Percentiles rank a stretch among this genome's conserved stretches.
Conservation (phyloP, 2,888 invertebrate genomes). For the Pandemis corylana region DNA sequence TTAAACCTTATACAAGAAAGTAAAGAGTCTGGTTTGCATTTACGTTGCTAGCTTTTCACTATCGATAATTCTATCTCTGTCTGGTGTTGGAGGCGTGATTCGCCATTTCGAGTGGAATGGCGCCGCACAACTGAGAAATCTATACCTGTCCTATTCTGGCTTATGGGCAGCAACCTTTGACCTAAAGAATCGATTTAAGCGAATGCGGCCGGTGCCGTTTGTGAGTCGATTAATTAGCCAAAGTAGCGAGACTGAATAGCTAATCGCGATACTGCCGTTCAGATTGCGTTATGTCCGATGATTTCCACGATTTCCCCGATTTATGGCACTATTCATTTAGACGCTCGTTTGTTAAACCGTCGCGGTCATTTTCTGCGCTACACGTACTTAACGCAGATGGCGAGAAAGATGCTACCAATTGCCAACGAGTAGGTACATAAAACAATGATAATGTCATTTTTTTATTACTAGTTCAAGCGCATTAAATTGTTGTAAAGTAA, state of each 20-base stretch:
- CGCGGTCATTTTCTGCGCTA: slow-evolving; percentile 17
- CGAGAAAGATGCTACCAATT: not conserved
- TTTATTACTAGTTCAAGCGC: not conserved
- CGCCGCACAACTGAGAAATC: slow-evolving; percentile 66
- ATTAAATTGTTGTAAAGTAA: not conserved
- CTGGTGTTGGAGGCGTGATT: slow-evolving; percentile 80
- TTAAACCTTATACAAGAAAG: slow-evolving; percentile 57
- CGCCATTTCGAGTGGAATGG: slow-evolving; percentile 74
- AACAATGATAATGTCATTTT: too few species aligned
- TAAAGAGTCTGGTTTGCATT: slow-evolving; percentile 69
- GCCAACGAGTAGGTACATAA: not conserved
- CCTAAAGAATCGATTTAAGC: slow-evolving; percentile 78
- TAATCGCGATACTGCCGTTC: slow-evolving; percentile 46
- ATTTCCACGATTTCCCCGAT: slow-evolving; percentile 38
- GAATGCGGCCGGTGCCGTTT: slow-evolving; percentile 73
- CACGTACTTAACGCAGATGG: not conserved
- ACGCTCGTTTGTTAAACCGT: slow-evolving; percentile 38
- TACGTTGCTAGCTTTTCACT: slow-evolving; percentile 73
- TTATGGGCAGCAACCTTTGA: slow-evolving; percentile 77
- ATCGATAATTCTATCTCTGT: slow-evolving; percentile 76
- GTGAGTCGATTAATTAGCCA: slow-evolving; percentile 71
- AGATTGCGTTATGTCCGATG: slow-evolving; percentile 43
- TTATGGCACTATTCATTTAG: slow-evolving; percentile 37
- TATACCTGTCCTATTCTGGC: slow-evolving; percentile 76
- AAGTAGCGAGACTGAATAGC: slow-evolving; percentile 63